phyloP scores from a whole-genome alignment of 2,888 invertebrate species.

The Epistrophe grossulariae region DNA sequence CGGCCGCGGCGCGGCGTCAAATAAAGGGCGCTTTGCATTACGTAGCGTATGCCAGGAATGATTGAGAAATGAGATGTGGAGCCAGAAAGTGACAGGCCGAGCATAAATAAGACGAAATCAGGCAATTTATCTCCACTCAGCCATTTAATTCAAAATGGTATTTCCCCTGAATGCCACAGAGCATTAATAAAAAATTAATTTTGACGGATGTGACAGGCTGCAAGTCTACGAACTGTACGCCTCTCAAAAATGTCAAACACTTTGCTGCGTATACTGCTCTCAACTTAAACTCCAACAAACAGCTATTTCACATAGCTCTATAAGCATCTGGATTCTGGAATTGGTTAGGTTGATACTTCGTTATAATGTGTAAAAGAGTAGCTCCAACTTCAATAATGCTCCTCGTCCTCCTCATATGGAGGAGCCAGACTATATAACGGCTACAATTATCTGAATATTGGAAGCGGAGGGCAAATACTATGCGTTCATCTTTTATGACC shows the following conservation, averaged over 20 bases:
- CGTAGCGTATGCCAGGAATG: conserved; percentile 16
- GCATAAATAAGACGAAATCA: conserved; percentile 74
- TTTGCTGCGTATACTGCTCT: background rate
- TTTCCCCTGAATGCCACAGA: conserved; percentile 63
- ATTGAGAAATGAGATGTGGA: conserved; percentile 69
- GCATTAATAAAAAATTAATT: conserved; percentile 73
- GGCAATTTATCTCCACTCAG: conserved; percentile 74
- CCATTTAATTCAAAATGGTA: conserved; percentile 73
- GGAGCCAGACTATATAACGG: background rate
- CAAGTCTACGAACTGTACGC: conserved; percentile 1
- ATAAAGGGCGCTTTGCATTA: background rate
- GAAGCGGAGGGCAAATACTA: conserved; percentile 4
- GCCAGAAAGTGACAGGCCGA: conserved; percentile 65
- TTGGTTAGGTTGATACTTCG: background rate
- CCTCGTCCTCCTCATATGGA: background rate
- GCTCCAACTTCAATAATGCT: conserved; percentile 34
- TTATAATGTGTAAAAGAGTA: conserved; percentile 9
- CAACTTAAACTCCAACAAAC: background rate
- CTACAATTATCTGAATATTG: conserved; percentile 52
- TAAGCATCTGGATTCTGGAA: conserved; percentile 8
- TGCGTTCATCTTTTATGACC: conserved; percentile 79
- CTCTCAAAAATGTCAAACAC: conserved; percentile 17
- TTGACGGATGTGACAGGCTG: conserved; percentile 68
- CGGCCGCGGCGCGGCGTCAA: background rate
- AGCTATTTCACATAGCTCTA: conserved; percentile 34